Base-by-base conservation (phyloP, 2,113 vertebrate genomes). In the Meriones unguiculatus region DNA sequence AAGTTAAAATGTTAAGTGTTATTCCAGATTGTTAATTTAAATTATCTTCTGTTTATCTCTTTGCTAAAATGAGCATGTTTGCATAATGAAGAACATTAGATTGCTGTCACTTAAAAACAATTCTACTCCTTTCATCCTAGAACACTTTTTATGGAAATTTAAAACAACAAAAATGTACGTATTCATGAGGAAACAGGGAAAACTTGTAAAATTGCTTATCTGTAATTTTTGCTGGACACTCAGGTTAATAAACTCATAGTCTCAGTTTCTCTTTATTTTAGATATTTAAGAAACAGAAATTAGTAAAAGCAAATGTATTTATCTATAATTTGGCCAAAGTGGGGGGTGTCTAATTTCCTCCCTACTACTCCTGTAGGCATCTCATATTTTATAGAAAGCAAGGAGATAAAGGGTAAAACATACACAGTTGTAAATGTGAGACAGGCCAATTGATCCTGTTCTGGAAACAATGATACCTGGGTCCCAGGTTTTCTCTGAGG, bases 41-140 rank as follows among this genome's bases (percentile, higher is more conserved):
- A 73, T 65, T 28, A 69, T 52, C 28, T 64, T 82, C 14, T 62
- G 62, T 92, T 82, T 82, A 10, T 90, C 0, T 67, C 78, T 94
- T 91, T 97, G 87, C 17, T 62, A 67, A 7, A 91, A 84, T 94
- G 38, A 82, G 84, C 2, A 76, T 81, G 17, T 81, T 96, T 94
- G 7, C 75, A 54, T 90, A 81, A 81, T 81, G 90, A 57, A 52
- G 90, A 32, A 12, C 4, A 64, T 52, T 91, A 93, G 28, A 84
- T 78, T 75, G 3, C 24, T 77, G 73, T 78, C 32, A 93, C 7
- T 64, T 73, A 41, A 89, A 62, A 28, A 70, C 11, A 90, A 65
- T 30, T 96, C 59, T 28, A 52, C 2, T 54, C 15, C 78, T 91
- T 95, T 91, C 10, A 38, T 78, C 13, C 78, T 65, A 80, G 2